These are phyloP conservation scores for Eupithecia inturbata DNA, from an alignment of 2,888 invertebrate genomes.

Conservation along the genomic window DNA sequence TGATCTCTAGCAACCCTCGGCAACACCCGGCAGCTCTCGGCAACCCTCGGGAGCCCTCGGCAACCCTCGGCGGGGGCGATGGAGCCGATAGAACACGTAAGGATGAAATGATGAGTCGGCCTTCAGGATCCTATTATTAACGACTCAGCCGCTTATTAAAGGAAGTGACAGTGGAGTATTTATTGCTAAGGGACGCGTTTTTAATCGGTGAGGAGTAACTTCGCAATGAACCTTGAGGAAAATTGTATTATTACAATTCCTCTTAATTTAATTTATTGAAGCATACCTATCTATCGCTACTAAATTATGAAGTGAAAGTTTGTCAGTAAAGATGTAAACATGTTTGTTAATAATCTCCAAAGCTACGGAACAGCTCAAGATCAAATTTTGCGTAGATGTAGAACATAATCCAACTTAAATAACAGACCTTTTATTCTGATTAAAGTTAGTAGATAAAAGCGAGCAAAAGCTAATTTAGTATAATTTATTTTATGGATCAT, in stretches of 20 bases:
- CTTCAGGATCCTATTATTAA: slow-evolving; percentile 29
- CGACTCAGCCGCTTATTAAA: slow-evolving; percentile 15
- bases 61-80: slow-evolving; percentile 16
- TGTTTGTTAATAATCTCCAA: neutral
- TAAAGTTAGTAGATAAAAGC: too few relatives aligned
- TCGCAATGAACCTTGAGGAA: neutral
- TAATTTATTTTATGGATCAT: neutral
- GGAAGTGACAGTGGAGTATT: slow-evolving; percentile 11
- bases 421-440: neutral
- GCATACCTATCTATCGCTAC: too few relatives aligned
- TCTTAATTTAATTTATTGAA: too few relatives aligned
- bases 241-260: too few relatives aligned
- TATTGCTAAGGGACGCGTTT: slow-evolving; percentile 11
- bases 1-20: slow-evolving; percentile 35
- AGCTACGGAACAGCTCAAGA: neutral
- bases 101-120: slow-evolving; percentile 39
- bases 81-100: slow-evolving; percentile 44
- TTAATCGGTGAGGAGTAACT: neutral
- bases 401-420: neutral
- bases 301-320: too few relatives aligned
- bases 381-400: neutral
- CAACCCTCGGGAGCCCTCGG: slow-evolving; percentile 32
- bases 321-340: neutral
- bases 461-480: neutral
- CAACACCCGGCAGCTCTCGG: slow-evolving; percentile 25